Percentiles rank a stretch among this genome's conserved stretches.
Conservation (phyloP, 2,888 invertebrate species). For the Andrena hattorfiana region DNA sequence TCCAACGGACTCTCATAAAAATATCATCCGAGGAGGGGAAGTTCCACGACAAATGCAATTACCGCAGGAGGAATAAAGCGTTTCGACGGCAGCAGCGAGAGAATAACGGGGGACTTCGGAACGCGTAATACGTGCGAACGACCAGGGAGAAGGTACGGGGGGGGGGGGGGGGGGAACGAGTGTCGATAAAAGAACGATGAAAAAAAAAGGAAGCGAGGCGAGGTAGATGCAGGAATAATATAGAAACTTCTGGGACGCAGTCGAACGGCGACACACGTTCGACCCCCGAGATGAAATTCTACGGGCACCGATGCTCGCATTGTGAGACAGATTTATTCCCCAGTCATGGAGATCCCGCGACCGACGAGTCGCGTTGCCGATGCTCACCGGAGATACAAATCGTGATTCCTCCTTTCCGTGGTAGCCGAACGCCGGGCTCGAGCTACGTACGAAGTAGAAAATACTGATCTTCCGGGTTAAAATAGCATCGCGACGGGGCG, state of each 20-base stretch:
- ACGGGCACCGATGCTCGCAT: slow-evolving; percentile 51
- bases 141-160: background rate
- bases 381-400: slow-evolving; percentile 61
- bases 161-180: background rate
- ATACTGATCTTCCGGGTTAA: slow-evolving; percentile 54
- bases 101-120: background rate
- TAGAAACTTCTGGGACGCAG: slow-evolving; percentile 30
- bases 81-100: background rate
- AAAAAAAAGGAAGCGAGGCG: background rate
- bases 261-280: slow-evolving; percentile 34
- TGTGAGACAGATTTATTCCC: slow-evolving; percentile 62
- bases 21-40: slow-evolving; percentile 42
- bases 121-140: slow-evolving; percentile 13
- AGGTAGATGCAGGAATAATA: slow-evolving; percentile 37
- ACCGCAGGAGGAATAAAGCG: slow-evolving; percentile 33
- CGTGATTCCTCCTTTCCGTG: slow-evolving; percentile 66
- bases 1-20: slow-evolving; percentile 37
- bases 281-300: slow-evolving; percentile 56
- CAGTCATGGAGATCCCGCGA: slow-evolving; percentile 56
- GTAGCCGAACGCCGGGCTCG: slow-evolving; percentile 40
- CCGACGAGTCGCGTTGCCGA: slow-evolving; percentile 50
- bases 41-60: slow-evolving; percentile 52
- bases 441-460: slow-evolving; percentile 51
- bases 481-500: slow-evolving; percentile 42
- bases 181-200: slow-evolving; percentile 28